Conservation (phyloP, 2,113 vertebrate genomes). For the Pavo muticus region DNA sequence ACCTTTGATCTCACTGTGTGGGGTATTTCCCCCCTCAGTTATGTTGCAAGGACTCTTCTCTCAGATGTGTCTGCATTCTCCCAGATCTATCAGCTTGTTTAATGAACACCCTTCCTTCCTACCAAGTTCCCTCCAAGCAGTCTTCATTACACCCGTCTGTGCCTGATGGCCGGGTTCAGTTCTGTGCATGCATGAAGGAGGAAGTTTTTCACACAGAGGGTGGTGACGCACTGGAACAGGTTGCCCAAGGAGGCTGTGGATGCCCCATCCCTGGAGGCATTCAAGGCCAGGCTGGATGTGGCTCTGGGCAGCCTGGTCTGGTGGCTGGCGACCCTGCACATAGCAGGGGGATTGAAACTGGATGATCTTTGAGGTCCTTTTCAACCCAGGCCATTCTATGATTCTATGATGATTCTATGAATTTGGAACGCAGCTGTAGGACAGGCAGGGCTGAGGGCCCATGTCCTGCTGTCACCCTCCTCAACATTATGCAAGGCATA, state of each 20-base stretch:
- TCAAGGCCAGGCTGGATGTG: too few species aligned
- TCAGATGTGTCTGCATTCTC: background rate
- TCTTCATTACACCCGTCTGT: background rate
- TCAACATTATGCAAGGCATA: background rate
- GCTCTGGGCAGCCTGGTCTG: too few species aligned
- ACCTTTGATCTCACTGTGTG: background rate
- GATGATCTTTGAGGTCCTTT: too few species aligned
- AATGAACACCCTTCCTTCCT: background rate
- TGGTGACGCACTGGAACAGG: too few species aligned
- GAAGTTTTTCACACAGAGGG: background rate
- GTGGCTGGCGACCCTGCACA: too few species aligned
- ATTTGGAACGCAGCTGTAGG: background rate
- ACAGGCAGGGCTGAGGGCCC: background rate
- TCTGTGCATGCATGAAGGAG: fast-evolving
- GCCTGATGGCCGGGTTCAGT: background rate
- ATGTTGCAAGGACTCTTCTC: background rate
- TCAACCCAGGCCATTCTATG: too few species aligned
- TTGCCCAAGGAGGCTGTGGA: too few species aligned
- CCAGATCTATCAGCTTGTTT: background rate
- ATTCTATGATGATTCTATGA: too few species aligned
- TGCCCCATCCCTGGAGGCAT: too few species aligned
- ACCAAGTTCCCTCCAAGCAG: background rate
- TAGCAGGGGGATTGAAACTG: too few species aligned
- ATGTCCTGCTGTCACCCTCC: background rate
- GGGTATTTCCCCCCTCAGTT: background rate